Evolutionary conservation across 2,797 vertebrate genomes (phyloP), one percentile per base, ranked within the genome.

Genomic region (Zenarchopterus dispar): DNA sequence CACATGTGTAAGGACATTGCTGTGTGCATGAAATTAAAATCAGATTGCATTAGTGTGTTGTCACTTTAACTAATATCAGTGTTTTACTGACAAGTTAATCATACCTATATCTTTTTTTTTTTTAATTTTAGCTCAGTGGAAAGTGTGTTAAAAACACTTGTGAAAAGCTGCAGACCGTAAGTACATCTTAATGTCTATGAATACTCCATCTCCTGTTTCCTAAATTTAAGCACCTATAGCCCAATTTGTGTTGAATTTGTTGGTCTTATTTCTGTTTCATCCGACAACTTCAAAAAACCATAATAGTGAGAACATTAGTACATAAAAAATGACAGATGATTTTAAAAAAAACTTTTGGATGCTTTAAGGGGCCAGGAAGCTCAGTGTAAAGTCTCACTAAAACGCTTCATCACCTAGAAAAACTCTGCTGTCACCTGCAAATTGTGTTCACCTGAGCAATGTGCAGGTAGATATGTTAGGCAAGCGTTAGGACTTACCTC

Each of bases 151-250:
- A 99, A 98, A 92, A 95, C 95, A 28, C 94, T 99, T 0, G 95
- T 99, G 88, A 98, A 98, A 92, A 96, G 88, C 93, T 99, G 97
- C 90, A 93, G 97, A 82, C 97, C 95, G 97, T 99, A 94, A 99
- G 97, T 98, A 82, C 46, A 67, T 46, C 8, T 64, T 24, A 4
- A 52, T 48, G 24, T 55, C 7, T 50, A 6, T 56, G 11, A 48
- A 17, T 56, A 2, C 6, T 2, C n/a, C n/a, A 26, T 24, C 17
- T 39, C 21, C 23, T 33, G 16, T 43, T 46, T 73, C 24, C 9
- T 6, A 7, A n/a, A 56, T 53, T 1, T 53, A 17, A 18, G 13
- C 17, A 33, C 0, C 15, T 18, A 11, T 10, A 36, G 33, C 4
- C 33, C 9, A 28, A 36, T 10, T 36, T 36, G 33, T 36, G 33